phyloP scores from a whole-genome alignment of 2,797 vertebrate genomes.

The Lacerta bilineata region DNA sequence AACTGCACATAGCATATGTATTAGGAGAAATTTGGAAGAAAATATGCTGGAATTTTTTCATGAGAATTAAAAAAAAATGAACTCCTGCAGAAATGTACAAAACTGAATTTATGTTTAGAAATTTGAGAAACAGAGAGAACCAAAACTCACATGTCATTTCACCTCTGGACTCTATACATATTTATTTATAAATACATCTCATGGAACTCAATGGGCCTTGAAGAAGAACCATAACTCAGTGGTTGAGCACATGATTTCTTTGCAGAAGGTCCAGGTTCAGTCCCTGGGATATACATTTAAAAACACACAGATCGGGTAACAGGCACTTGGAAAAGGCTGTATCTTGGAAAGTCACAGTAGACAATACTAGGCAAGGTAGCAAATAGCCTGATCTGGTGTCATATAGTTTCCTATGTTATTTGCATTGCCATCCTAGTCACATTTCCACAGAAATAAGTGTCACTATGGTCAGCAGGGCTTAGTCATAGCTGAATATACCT shows the following conservation, averaged over 20 bases:
- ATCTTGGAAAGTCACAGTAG: background rate
- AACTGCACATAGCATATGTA: no score
- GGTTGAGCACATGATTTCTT: background rate
- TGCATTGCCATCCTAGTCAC: background rate
- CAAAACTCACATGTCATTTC: no score
- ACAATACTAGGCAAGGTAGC: background rate
- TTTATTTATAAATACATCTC: background rate
- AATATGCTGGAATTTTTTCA: no score
- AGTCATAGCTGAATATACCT: background rate
- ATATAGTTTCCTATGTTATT: background rate
- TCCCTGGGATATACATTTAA: background rate
- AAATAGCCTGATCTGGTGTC: background rate
- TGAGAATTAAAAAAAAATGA: no score
- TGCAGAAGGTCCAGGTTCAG: no score
- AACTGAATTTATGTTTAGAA: no score
- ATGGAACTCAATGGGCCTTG: background rate
- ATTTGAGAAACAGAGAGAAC: no score
- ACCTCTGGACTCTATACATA: background rate
- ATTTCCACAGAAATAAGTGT: background rate
- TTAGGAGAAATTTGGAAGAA: no score
- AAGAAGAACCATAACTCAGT: background rate
- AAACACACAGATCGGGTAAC: no score
- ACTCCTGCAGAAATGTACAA: no score
- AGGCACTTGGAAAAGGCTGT: background rate
- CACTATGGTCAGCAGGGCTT: background rate